phyloP scores from a whole-genome alignment of 2,113 vertebrate genomes.

The Cricetomys ansorgei region DNA sequence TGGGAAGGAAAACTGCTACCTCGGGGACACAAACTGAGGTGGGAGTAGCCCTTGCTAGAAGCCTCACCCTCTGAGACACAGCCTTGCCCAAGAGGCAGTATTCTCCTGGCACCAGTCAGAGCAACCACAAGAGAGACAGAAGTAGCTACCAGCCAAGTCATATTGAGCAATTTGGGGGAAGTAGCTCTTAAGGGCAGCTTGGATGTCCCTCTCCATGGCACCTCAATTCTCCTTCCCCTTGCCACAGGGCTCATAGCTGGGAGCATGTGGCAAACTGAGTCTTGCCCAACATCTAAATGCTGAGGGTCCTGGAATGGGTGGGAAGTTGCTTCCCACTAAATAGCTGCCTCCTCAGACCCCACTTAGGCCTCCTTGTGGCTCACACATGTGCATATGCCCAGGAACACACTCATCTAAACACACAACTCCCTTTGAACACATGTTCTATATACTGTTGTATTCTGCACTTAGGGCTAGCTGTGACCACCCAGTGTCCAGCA shows the following conservation, averaged over 20 bases:
- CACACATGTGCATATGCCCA: fast-evolving
- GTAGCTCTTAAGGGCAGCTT: not conserved
- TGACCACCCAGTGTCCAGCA: not conserved
- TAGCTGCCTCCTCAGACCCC: not conserved
- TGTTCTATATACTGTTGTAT: not conserved
- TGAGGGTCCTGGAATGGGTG: not conserved
- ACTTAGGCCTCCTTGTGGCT: fast-evolving
- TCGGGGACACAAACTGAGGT: not conserved
- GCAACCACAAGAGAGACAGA: not conserved
- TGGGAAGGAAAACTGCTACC: not conserved
- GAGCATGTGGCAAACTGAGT: not conserved
- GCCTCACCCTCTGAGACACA: fast-evolving
- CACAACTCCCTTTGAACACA: not conserved
- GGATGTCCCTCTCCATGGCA: fast-evolving
- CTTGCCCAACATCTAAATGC: not conserved
- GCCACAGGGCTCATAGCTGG: fast-evolving
- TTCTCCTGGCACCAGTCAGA: fast-evolving
- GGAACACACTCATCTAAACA: not conserved
- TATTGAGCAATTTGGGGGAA: not conserved
- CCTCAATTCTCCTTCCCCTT: not conserved
- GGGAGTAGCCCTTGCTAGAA: not conserved
- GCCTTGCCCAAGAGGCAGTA: not conserved
- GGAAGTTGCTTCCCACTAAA: not conserved
- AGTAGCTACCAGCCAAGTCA: not conserved
- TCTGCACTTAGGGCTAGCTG: not conserved